Conservation (phyloP, 2,113 vertebrate genomes). For the Cercopithecus mona region DNA sequence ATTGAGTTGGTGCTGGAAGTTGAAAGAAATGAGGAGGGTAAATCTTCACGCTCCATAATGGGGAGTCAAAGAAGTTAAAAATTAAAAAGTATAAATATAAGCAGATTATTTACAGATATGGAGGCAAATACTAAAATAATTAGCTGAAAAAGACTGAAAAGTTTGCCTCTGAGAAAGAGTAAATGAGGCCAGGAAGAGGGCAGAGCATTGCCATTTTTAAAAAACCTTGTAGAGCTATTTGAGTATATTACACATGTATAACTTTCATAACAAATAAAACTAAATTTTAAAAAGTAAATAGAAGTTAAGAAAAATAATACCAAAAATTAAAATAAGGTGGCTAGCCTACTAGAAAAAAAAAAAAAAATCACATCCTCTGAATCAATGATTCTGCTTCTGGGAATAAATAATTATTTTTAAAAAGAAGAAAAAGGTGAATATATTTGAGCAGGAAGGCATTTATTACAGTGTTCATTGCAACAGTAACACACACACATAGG, state of each 20-base stretch:
- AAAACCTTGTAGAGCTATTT: not conserved
- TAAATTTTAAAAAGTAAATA: not conserved
- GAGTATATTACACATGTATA: not conserved
- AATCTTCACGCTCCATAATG: not conserved
- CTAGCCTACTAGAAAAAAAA: not conserved
- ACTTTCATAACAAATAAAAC: not conserved
- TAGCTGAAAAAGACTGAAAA: not conserved
- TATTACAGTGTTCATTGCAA: not conserved
- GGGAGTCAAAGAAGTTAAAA: constrained; percentile 14
- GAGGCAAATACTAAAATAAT: not conserved
- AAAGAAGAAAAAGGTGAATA: not conserved
- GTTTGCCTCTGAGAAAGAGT: not conserved
- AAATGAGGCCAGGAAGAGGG: not conserved
- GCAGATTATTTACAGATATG: not conserved
- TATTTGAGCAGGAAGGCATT: not conserved
- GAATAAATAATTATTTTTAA: constrained; percentile 13
- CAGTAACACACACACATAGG: not conserved
- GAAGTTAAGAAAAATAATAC: not conserved
- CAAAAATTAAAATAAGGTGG: not conserved
- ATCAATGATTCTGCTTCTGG: not conserved
- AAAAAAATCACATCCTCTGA: not conserved
- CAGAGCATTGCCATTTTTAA: not conserved
- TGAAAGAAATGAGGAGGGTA: not conserved
- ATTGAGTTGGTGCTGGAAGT: not conserved
- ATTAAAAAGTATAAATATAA: not conserved